phyloP scores from a whole-genome alignment of 2,797 vertebrate genomes.

The Myotis planiceps region DNA sequence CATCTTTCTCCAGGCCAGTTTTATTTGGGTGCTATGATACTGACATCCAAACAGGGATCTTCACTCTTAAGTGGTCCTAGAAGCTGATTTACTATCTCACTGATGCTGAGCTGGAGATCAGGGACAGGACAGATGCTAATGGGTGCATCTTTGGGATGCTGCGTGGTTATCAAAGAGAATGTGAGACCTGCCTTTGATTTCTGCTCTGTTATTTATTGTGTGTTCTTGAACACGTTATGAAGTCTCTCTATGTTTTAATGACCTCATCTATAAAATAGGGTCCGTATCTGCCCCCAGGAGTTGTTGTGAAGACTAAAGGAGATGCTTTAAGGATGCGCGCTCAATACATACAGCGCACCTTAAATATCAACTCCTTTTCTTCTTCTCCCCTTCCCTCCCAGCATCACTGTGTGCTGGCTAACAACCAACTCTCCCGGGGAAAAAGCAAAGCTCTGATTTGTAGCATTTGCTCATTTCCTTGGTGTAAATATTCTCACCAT shows the following conservation, averaged over 20 bases:
- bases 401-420: not conserved
- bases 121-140: not conserved
- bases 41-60: not conserved
- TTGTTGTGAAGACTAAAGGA: not conserved
- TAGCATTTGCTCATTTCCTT: not conserved
- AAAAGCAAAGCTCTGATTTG: not conserved
- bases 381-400: not conserved
- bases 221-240: not conserved
- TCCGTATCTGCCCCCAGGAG: not conserved
- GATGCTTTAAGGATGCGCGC: not conserved
- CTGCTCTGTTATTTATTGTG: not conserved
- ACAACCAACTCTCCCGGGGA: not conserved
- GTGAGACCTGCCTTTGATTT: not conserved
- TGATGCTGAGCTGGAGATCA: not conserved
- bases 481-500: not conserved
- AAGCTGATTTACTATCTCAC: not conserved
- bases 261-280: not conserved
- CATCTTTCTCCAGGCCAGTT: not conserved
- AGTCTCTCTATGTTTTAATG: not conserved
- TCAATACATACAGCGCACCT: not conserved
- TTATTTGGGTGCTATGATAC: not conserved
- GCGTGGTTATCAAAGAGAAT: not conserved
- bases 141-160: not conserved
- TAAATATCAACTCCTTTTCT: not conserved
- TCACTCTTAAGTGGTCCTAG: not conserved